Base-by-base conservation (phyloP, 2,797 vertebrate genomes). In the Phataginus tricuspis region DNA sequence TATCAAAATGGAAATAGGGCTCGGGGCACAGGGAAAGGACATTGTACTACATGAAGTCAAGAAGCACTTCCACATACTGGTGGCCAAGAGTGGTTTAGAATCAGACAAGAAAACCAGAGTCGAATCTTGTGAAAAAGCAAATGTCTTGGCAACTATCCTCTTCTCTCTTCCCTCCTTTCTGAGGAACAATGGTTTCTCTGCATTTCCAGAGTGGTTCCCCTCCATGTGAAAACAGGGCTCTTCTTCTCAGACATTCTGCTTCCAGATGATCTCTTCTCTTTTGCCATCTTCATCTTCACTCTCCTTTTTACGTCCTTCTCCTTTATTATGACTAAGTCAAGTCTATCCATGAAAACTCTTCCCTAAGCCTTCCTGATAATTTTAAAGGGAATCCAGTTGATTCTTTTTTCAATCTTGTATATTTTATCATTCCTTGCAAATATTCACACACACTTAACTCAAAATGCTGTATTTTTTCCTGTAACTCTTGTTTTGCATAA, bases 401-500 rank as follows among this genome's bases (percentile, higher is more conserved):
- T 71, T 64, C 11, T 21, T 66, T 93, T 83, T 63, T 69, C 45
- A 69, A 6, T 77, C 12, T 85, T 68, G 8, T 39, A 63, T 55
- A 64, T 29, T 68, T 79, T 31, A 96, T 74, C 68, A 91, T 89
- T 95, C 23, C 34, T 74, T 53, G 53, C 7, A 69, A 51, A 91
- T 77, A 90, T 21, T 34, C 69, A 77, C 51, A 96, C 72, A 64
- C 7, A 42, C 53, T 86, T 85, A 92, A 64, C 59, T 80, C 25
- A 91, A 91, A 95, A 74, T 82, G 5, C 16, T 55, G 85, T 68
- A 78, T 37, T 71, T 82, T 59, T 90, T 68, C 93, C 34, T 71
- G 3, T 94, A 86, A 86, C 31, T 90, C 29, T 87, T 93, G 37
- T 13, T 94, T 96, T 96, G 57, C 79, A 55, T 96, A 96, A 95